Evolutionary conservation across 1,140 invertebrate genomes (phyloP).

Genomic region (Anthonomus grandis): DNA sequence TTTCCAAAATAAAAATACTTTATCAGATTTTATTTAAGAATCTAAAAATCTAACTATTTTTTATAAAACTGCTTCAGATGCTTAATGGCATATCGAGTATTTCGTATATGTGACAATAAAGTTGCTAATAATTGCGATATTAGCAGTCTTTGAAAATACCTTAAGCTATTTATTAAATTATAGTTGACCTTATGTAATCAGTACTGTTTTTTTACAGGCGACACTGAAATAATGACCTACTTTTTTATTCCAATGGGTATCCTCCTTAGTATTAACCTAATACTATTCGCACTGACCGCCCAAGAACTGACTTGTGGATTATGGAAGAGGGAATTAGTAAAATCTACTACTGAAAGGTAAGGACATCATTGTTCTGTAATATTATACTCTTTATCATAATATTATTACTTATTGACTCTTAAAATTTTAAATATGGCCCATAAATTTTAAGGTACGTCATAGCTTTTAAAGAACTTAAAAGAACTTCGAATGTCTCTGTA

Average conservation of each 20-base stretch:
- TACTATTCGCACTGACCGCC: slow-evolving; percentile 75
- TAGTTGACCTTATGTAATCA: too few relatives aligned
- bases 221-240: slow-evolving; percentile 74
- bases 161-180: too few relatives aligned
- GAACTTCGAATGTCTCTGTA: neutral
- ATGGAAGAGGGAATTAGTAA: slow-evolving; percentile 82
- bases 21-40: too few relatives aligned
- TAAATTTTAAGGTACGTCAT: neutral
- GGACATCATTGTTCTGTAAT: too few relatives aligned
- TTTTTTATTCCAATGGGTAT: slow-evolving; percentile 79
- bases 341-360: slow-evolving; percentile 79
- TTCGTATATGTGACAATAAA: too few relatives aligned
- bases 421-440: neutral
- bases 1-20: too few relatives aligned
- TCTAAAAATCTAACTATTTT: too few relatives aligned
- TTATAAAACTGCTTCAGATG: too few relatives aligned
- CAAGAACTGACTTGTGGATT: slow-evolving; percentile 80
- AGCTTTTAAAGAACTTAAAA: neutral
- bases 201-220: slow-evolving; percentile 57
- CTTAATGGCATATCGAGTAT: too few relatives aligned
- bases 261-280: slow-evolving; percentile 69
- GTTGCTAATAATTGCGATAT: too few relatives aligned
- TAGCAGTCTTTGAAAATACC: too few relatives aligned
- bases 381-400: neutral
- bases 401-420: neutral